A percentile compares a stretch with the other conserved stretches of the same genome.
phyloP scores from a whole-genome alignment of 1,140 invertebrate species.

The Meloidogyne chitwoodi region DNA sequence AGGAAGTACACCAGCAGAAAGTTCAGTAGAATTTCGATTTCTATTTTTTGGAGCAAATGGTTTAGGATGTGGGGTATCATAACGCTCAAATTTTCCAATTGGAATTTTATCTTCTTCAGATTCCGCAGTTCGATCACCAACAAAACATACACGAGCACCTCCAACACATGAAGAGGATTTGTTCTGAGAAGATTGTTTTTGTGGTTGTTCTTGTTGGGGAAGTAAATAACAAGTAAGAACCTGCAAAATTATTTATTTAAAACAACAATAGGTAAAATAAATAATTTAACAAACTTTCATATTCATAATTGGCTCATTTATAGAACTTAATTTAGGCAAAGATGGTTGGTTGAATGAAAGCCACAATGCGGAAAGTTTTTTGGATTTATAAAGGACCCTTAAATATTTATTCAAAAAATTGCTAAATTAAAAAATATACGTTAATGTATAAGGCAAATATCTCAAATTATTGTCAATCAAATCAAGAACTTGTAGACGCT shows the following conservation, averaged over 20 bases:
- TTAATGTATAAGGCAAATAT: slow-evolving; percentile 86
- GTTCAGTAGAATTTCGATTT: slow-evolving; percentile 33
- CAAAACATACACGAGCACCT: slow-evolving; percentile 54
- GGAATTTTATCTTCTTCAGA: slow-evolving; percentile 46
- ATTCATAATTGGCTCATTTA: slow-evolving; percentile 67
- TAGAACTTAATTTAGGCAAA: slow-evolving; percentile 92
- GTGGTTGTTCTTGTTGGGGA: slow-evolving; percentile 72
- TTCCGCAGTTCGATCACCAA: slow-evolving; percentile 17
- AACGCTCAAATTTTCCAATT: slow-evolving; percentile 74
- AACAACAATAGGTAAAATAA: slow-evolving; percentile 74
- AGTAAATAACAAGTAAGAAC: slow-evolving; percentile 94
- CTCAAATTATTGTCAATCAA: slow-evolving; percentile 93
- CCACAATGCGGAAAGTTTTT: slow-evolving; percentile 92
- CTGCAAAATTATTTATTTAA: slow-evolving; percentile 18
- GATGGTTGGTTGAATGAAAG: slow-evolving; percentile 94
- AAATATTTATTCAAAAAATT: background rate
- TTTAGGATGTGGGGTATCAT: slow-evolving; percentile 93
- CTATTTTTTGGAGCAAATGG: slow-evolving; percentile 47
- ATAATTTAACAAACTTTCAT: slow-evolving; percentile 94
- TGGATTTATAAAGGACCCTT: slow-evolving; percentile 69
- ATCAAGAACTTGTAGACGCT: slow-evolving; percentile 86
- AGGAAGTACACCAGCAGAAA: background rate
- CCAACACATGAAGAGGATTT: slow-evolving; percentile 37
- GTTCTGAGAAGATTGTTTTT: slow-evolving; percentile 5
- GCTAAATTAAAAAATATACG: slow-evolving; percentile 69